Evolutionary conservation across 2,888 invertebrate species (phyloP).

Genomic region (Pammene fasciana): DNA sequence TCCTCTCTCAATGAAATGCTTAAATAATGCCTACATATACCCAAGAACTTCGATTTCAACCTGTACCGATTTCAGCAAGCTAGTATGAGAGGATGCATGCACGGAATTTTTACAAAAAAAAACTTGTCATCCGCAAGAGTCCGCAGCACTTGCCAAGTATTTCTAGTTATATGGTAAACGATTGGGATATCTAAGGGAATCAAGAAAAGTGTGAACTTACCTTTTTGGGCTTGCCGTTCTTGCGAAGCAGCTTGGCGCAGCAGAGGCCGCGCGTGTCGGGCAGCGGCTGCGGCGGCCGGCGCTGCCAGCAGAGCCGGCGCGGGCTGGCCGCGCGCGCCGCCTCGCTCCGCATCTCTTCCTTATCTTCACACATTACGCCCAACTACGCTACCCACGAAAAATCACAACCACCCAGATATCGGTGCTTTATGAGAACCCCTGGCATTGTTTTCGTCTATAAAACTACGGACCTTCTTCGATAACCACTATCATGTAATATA

Average conservation of each 20-base stretch:
- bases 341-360: conserved; percentile 74
- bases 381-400: conserved; percentile 67
- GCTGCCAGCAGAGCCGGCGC: conserved; percentile 72
- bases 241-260: conserved; percentile 90
- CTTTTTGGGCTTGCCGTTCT: conserved; percentile 92
- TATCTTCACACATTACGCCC: conserved; percentile 76
- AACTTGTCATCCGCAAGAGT: no score
- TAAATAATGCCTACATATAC: no score
- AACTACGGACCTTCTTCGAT: conserved; percentile 61
- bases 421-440: conserved; percentile 76
- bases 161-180: no score
- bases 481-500: conserved; percentile 70
- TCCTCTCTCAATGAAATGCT: no score
- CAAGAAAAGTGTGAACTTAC: conserved; percentile 65
- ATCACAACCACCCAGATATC: conserved; percentile 76
- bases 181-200: background rate
- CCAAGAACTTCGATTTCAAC: no score
- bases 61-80: no score
- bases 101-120: no score
- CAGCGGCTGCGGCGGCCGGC: conserved; percentile 77
- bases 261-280: conserved; percentile 91
- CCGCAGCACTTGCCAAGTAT: no score
- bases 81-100: no score
- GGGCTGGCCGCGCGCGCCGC: conserved; percentile 68
- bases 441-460: conserved; percentile 76